Base-by-base conservation (phyloP, 2,113 vertebrate genomes). In the Toxotes chatareus region DNA sequence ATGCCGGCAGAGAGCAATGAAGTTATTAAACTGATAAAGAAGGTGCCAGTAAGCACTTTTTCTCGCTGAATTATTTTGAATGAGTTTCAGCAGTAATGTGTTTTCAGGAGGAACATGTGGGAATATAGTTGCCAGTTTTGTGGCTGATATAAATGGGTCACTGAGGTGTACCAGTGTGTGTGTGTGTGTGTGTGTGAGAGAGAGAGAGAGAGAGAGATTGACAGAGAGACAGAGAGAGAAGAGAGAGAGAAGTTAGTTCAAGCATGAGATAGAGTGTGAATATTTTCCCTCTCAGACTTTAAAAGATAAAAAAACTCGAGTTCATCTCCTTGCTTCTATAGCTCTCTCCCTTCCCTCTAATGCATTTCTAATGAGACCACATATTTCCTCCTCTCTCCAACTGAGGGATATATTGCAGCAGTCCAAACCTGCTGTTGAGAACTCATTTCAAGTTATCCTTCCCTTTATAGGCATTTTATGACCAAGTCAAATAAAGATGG, bases 301-400 rank as follows among this genome's bases (percentile, higher is more conserved):
- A 84, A 79, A 65, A 79, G 81, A 91, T 86, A 85, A 79, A 87
- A 87, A 44, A 84, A 71, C 63, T 77, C 5, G 0, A 79, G 79
- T 81, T 88, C 83, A 53, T 86, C 87, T 82, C 57, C 49, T 76
- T 38, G 32, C 60, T 85, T 74, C 59, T 77, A 51, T 55, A 64
- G 64, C 38, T 53, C 79, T 64, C 79, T 85, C 68, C 32, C 70
- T 79, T 75, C 57, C 64, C 69, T 87, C 88, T 90, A 91, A 93
- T 91, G 86, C 89, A 91, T 92, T 94, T 90, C 87, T 89, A 91
- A 93, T 92, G 82, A 92, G 83, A 84, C 71, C 60, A 74, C 77
- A 83, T 65, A 87, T 83, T 86, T 82, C 69, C 77, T 80, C 53
- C 17, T 70, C 77, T 88, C 80, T 73, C 73, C 44, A 65, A 77